A percentile compares a stretch with the other conserved stretches of the same genome.
phyloP scores from a whole-genome alignment of 2,888 invertebrate genomes.

The Drosophila stalkeri region DNA sequence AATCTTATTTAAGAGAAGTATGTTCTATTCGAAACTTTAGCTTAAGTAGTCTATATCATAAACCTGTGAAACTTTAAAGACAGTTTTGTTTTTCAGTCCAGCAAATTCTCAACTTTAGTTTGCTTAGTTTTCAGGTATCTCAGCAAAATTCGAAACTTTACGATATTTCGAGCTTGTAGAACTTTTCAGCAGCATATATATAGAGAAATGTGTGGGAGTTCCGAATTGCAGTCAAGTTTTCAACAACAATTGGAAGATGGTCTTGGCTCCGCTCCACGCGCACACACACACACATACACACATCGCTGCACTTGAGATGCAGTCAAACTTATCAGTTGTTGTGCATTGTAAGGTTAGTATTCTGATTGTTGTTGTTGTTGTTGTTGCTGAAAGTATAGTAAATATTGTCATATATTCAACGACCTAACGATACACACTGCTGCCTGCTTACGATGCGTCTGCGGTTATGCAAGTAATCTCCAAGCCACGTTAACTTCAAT shows the following conservation, averaged over 20 bases:
- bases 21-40: neutral
- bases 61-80: neutral
- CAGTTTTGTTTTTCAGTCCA: constrained; percentile 1
- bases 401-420: constrained; percentile 63
- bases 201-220: constrained; percentile 12
- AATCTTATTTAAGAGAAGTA: neutral
- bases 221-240: constrained; percentile 59
- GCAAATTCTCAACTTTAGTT: constrained; percentile 23
- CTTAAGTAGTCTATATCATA: neutral
- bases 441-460: constrained; percentile 28
- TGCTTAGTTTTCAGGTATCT: constrained; percentile 7
- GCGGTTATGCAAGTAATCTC: constrained; percentile 54
- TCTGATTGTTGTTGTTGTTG: constrained; percentile 10
- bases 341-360: constrained; percentile 10
- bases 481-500: constrained; percentile 65
- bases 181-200: constrained; percentile 25
- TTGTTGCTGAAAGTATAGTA: constrained; percentile 30
- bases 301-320: constrained; percentile 50
- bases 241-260: constrained; percentile 35
- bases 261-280: constrained; percentile 2
- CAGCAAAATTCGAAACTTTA: constrained; percentile 25
- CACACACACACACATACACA: constrained; percentile 38
- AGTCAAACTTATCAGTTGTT: constrained; percentile 45
- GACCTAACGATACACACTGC: constrained; percentile 52
- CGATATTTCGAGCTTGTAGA: constrained; percentile 13